phyloP scores from a whole-genome alignment of 2,113 vertebrate genomes.

The Heterocephalus glaber region DNA sequence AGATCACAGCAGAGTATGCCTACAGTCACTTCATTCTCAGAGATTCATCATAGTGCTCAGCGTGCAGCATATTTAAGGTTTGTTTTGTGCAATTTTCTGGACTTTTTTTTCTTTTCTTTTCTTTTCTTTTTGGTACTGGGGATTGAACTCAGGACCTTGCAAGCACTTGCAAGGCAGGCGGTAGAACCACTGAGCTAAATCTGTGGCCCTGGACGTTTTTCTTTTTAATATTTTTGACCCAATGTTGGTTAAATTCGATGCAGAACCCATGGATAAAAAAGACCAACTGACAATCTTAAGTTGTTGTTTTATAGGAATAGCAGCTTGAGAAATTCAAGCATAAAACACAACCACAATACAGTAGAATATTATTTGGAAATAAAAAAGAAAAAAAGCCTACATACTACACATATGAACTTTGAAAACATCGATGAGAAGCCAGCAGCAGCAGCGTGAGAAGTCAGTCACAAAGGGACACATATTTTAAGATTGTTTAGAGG shows the following conservation, averaged over 20 bases:
- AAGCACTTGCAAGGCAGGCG: too few relatives aligned
- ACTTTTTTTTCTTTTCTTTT: background rate
- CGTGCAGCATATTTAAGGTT: background rate
- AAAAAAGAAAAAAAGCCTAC: constrained; percentile 25
- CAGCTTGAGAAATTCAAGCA: constrained; percentile 48
- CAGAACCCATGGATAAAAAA: background rate
- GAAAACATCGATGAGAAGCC: constrained; percentile 37
- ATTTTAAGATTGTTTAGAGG: constrained; percentile 21
- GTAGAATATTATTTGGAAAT: constrained; percentile 21
- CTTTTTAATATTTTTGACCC: background rate
- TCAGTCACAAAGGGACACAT: background rate
- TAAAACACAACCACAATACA: constrained; percentile 32
- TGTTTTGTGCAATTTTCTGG: background rate
- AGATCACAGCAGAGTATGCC: background rate
- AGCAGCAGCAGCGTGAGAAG: background rate
- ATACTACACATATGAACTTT: background rate
- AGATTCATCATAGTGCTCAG: background rate
- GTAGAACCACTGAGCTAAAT: too few relatives aligned
- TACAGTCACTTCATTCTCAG: background rate
- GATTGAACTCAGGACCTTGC: too few relatives aligned
- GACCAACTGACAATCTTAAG: background rate
- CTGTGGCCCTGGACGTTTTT: background rate
- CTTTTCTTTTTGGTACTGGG: too few relatives aligned
- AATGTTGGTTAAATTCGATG: background rate
- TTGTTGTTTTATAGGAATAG: background rate